A percentile compares a stretch with the other conserved stretches of the same genome.
Conservation (phyloP, 2,888 invertebrate species). For the Eilema depressum region DNA sequence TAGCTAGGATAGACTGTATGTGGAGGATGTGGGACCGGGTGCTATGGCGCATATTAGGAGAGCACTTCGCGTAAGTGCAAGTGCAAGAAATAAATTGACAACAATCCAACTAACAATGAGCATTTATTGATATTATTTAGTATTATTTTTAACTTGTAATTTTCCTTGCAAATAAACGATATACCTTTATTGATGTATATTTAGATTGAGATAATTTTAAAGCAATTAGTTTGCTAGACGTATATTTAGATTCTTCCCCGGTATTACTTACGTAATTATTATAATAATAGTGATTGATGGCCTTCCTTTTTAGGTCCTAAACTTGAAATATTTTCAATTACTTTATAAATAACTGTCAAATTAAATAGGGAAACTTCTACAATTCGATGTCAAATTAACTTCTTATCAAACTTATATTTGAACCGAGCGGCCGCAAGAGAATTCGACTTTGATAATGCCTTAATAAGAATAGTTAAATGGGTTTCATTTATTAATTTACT, state of each 20-base stretch:
- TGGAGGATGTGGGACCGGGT: not conserved
- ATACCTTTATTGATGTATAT: too few species aligned
- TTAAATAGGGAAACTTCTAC: constrained; percentile 18
- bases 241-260: not conserved
- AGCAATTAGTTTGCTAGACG: too few species aligned
- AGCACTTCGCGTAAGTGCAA: too few species aligned
- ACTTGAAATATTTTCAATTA: not conserved
- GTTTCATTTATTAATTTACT: constrained; percentile 20
- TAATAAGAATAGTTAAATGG: constrained; percentile 25
- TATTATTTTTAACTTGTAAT: too few species aligned
- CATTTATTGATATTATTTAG: too few species aligned
- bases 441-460: constrained; percentile 22
- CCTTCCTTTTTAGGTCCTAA: not conserved
- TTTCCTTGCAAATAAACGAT: too few species aligned
- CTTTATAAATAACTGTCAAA: constrained; percentile 18
- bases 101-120: not conserved
- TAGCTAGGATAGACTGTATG: not conserved
- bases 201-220: too few species aligned
- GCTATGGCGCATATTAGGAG: too few species aligned
- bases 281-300: not conserved
- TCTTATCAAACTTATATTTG: constrained; percentile 24
- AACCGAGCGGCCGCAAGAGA: constrained; percentile 21
- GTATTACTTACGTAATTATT: not conserved
- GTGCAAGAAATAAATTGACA: not conserved
- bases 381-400: constrained; percentile 32